phyloP scores from a whole-genome alignment of 2,797 vertebrate species.

The Ctenopoma kingsleyae region DNA sequence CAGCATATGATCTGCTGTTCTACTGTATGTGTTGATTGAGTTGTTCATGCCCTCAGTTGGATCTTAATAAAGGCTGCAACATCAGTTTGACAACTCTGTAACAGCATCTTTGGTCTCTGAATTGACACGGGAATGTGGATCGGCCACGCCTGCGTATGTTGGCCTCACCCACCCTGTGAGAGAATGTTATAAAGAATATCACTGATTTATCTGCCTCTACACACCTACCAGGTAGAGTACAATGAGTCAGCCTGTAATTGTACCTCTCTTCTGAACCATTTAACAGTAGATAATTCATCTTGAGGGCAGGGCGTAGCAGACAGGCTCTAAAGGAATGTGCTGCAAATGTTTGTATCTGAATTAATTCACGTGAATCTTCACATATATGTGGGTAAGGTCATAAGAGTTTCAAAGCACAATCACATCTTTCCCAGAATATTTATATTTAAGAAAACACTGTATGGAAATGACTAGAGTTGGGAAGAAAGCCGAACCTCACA shows the following conservation, averaged over 20 bases:
- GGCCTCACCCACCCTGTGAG: slow-evolving; percentile 63
- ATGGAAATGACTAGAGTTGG: background rate
- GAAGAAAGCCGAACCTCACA: background rate
- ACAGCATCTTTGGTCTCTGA: slow-evolving; percentile 51
- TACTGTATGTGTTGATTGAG: slow-evolving; percentile 45
- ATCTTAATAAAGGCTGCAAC: slow-evolving; percentile 61
- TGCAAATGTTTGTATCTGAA: background rate
- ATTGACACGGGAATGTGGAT: slow-evolving; percentile 66
- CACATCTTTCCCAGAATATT: background rate
- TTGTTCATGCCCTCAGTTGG: slow-evolving; percentile 35
- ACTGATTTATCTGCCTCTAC: slow-evolving; percentile 54
- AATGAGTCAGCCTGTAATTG: slow-evolving; percentile 69
- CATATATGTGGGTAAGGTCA: background rate
- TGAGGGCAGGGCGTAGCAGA: slow-evolving; percentile 6
- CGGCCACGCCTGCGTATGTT: slow-evolving; percentile 61
- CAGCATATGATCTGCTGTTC: slow-evolving; percentile 17
- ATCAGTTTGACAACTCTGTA: slow-evolving; percentile 53
- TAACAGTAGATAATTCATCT: slow-evolving; percentile 10
- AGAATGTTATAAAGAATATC: slow-evolving; percentile 68
- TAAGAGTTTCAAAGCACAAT: background rate
- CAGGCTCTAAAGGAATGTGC: slow-evolving; percentile 14
- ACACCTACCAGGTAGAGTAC: slow-evolving; percentile 52
- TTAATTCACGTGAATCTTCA: background rate
- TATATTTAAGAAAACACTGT: background rate
- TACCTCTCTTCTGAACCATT: slow-evolving; percentile 21